Base-by-base conservation (phyloP, 1,140 invertebrate genomes). In the Chironomus tepperi region DNA sequence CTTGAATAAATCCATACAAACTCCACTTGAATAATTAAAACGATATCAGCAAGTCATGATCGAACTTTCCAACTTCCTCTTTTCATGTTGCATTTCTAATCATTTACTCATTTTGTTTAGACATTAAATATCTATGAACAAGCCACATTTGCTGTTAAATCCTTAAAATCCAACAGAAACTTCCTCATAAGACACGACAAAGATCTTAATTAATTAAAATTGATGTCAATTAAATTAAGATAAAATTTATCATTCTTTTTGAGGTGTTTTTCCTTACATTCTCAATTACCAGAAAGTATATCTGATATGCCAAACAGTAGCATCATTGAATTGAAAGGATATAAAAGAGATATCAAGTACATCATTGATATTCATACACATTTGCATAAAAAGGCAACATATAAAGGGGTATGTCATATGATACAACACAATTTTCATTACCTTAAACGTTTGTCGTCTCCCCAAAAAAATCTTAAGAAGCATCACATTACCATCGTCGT, bases 181-280 rank as follows among this genome's bases (percentile, higher is more conserved):
- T n/a, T n/a, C n/a, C n/a, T n/a, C n/a, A n/a, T n/a, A n/a, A n/a
- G n/a, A n/a, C n/a, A n/a, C n/a, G n/a, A n/a, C n/a, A n/a, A n/a
- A n/a, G n/a, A n/a, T 57, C 47, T 57, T 57, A 15, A 57, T 57
- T 57, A 57, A 57, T 57, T 57, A 57, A 57, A 57, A 57, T 57
- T 57, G 47, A 57, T 57, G n/a, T 57, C 47, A 57, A 57, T 12
- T 57, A 34, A 34, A 34, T 34, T 34, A 34, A 34, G 24, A 34
- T 1, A n/a, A 34, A 34, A 34, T 34, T 34, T 34, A 34, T 34
- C 24, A 34, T 34, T 34, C 24, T 34, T 34, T 34, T 34, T 34
- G 24, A 34, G 24, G 24, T 34, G 24, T 34, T 34, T 34, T 34
- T 34, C 24, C 24, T 34, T 34, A 34, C 5, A 2, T 34, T 34